Percentiles rank a stretch among this genome's conserved stretches.
Conservation (phyloP, 2,113 vertebrate genomes). For the Coracopsis vasa region DNA sequence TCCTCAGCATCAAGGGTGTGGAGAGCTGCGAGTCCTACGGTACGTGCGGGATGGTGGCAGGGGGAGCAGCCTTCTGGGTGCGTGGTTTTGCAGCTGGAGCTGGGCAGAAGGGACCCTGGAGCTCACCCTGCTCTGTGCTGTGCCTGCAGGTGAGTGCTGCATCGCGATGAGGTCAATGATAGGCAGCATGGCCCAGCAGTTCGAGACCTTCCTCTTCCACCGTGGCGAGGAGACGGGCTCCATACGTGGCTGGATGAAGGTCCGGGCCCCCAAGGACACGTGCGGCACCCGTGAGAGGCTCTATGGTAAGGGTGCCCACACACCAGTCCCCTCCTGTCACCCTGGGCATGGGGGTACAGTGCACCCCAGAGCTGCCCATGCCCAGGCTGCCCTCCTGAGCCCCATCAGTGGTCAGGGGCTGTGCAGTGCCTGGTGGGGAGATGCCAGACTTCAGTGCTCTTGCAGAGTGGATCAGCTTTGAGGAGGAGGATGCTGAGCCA, state of each 20-base stretch:
- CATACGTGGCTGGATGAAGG: conserved; percentile 77
- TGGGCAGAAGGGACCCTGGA: neutral
- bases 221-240: conserved; percentile 87
- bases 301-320: conserved; percentile 68
- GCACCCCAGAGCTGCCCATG: neutral
- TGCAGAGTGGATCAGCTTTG: conserved; percentile 83
- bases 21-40: conserved; percentile 91
- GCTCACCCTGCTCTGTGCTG: accelerated
- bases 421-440: accelerated
- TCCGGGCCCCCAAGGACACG: conserved; percentile 74
- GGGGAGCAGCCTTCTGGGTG: neutral
- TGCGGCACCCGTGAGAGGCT: conserved; percentile 71
- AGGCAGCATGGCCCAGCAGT: conserved; percentile 68
- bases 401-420: neutral
- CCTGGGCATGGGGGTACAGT: accelerated
- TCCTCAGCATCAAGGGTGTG: conserved; percentile 85
- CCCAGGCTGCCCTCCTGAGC: accelerated
- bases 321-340: neutral
- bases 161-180: conserved; percentile 50
- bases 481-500: conserved; percentile 57
- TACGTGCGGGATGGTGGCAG: neutral
- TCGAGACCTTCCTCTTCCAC: conserved; percentile 86
- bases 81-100: neutral
- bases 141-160: conserved; percentile 80
- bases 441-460: neutral